These are phyloP conservation scores for Leucozona laternaria DNA, from an alignment of 2,888 invertebrate genomes.

Conservation along the genomic window DNA sequence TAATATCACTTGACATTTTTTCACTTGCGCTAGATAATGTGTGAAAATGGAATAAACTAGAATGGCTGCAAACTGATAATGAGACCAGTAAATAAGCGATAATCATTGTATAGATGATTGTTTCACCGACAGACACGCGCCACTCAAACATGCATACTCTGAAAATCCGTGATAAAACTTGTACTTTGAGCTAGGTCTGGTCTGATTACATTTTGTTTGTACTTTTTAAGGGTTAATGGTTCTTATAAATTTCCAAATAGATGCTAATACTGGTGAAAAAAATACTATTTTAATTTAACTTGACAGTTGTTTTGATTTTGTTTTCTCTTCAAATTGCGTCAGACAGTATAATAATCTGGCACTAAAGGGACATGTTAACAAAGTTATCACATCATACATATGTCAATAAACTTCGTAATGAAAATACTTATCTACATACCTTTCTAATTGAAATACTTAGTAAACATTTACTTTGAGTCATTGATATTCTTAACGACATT, in stretches of 20 bases:
- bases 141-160: neutral
- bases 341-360: neutral
- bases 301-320: neutral
- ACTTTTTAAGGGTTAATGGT: neutral
- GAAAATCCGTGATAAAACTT: neutral
- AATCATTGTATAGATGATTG: neutral
- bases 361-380: neutral
- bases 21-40: neutral
- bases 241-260: neutral
- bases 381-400: neutral
- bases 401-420: neutral
- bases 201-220: neutral
- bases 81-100: neutral
- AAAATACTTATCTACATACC: neutral
- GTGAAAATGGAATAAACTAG: neutral
- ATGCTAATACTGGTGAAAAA: neutral
- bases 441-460: neutral
- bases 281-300: neutral
- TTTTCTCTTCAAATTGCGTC: neutral
- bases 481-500: neutral
- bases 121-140: conserved; percentile 10
- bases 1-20: neutral
- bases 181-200: neutral
- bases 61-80: neutral
- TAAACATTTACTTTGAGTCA: neutral